Conservation (phyloP, 2,888 invertebrate species). For the Carabus problematicus region DNA sequence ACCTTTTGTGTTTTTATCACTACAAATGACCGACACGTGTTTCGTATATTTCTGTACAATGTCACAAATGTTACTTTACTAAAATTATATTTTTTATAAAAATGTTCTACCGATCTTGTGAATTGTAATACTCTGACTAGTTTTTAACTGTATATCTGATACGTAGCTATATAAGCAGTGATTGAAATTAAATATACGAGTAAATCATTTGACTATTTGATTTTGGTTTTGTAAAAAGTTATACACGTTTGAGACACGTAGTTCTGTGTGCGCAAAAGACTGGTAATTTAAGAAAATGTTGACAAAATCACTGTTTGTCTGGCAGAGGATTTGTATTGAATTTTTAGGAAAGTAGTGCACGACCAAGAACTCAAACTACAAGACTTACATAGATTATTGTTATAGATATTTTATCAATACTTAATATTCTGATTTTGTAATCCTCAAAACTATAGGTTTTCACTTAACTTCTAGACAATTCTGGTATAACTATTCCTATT, state of each 20-base stretch:
- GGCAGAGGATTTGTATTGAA: neutral
- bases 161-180: too few relatives aligned
- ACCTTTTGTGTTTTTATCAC: too few relatives aligned
- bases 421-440: neutral
- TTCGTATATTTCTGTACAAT: too few relatives aligned
- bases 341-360: conserved; percentile 3
- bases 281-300: neutral
- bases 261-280: neutral
- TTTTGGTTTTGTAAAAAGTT: too few relatives aligned
- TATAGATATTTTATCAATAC: neutral
- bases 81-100: conserved; percentile 11
- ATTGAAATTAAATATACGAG: too few relatives aligned
- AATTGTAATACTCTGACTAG: too few relatives aligned
- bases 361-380: conserved; percentile 30
- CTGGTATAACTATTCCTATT: too few relatives aligned
- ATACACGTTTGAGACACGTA: neutral
- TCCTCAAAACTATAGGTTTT: too few relatives aligned
- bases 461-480: too few relatives aligned
- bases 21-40: too few relatives aligned
- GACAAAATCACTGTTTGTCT: neutral
- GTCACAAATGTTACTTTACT: neutral
- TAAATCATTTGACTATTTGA: too few relatives aligned
- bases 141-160: too few relatives aligned
- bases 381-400: conserved; percentile 10
- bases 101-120: neutral